phyloP scores from a whole-genome alignment of 53 echinoderm and acorn worm species.

The Apostichopus leukothele region DNA sequence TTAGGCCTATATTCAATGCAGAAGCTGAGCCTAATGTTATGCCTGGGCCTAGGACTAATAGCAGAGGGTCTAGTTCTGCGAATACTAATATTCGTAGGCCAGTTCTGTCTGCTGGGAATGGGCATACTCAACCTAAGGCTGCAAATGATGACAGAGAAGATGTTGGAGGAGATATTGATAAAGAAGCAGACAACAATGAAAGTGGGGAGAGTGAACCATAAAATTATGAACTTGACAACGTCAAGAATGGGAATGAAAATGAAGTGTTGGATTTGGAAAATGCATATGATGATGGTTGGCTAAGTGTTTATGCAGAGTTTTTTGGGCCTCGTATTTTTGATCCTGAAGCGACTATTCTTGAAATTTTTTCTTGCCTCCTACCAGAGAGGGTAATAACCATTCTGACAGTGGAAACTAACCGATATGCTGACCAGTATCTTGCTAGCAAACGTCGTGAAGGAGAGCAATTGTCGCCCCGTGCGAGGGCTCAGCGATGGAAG shows the following conservation, averaged over 20 bases:
- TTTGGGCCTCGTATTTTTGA: conserved; percentile 25
- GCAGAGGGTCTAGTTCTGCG: not conserved
- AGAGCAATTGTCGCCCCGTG: conserved; percentile 1
- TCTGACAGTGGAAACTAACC: conserved; percentile 14
- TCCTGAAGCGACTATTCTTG: conserved; percentile 21
- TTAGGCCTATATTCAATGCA: not conserved
- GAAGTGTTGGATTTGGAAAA: not conserved
- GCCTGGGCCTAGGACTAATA: not conserved
- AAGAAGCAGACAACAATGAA: not conserved
- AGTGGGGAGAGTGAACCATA: conserved; percentile 3
- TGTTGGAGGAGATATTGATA: not conserved
- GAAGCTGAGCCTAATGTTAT: not conserved
- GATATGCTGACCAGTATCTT: conserved; percentile 19
- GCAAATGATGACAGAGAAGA: not conserved
- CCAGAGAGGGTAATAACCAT: conserved; percentile 19
- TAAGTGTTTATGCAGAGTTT: not conserved
- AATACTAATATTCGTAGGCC: not conserved
- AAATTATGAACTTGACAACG: not conserved
- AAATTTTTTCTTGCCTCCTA: conserved; percentile 16
- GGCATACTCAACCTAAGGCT: no score
- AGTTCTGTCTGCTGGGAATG: no score
- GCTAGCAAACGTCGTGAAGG: conserved; percentile 9
- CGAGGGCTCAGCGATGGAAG: no score
- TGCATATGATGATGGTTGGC: conserved; percentile 14
- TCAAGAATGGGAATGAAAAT: not conserved